Evolutionary conservation across 2,888 invertebrate species (phyloP).

Genomic region (Gibbula magus): DNA sequence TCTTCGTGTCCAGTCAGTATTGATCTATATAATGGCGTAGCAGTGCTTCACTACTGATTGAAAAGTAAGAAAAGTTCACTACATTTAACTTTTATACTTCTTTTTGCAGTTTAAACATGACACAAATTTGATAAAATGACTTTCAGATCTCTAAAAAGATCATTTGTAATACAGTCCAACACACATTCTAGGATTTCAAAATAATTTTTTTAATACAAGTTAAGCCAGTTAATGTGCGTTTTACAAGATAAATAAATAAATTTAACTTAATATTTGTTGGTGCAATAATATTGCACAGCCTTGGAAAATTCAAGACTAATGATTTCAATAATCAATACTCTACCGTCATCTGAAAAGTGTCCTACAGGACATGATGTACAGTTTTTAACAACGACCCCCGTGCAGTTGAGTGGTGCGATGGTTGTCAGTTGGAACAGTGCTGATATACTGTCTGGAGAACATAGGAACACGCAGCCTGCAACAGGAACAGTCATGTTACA

Average conservation of each 20-base stretch:
- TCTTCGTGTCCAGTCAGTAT: not conserved
- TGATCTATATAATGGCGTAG: not conserved
- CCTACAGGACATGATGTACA: not conserved
- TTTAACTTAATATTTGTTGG: no score
- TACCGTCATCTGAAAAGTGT: not conserved
- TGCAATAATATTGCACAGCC: no score
- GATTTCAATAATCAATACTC: not conserved
- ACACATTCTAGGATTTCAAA: no score
- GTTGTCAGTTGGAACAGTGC: not conserved
- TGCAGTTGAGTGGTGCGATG: not conserved
- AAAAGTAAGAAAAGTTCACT: no score
- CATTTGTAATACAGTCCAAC: no score
- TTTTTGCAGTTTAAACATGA: no score
- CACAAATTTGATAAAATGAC: no score
- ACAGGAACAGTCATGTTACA: not conserved
- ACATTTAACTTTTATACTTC: no score
- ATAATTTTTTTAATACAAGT: no score
- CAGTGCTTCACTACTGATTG: not conserved
- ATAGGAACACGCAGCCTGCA: not conserved
- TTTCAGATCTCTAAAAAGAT: no score
- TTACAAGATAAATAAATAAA: no score
- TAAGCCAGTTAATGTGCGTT: no score
- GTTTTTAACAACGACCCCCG: not conserved
- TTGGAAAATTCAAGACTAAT: not conserved
- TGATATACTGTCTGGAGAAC: not conserved